Evolutionary conservation across 2,113 vertebrate genomes (phyloP), one percentile per base, ranked within the genome.

Genomic region (Ailuropoda melanoleuca): DNA sequence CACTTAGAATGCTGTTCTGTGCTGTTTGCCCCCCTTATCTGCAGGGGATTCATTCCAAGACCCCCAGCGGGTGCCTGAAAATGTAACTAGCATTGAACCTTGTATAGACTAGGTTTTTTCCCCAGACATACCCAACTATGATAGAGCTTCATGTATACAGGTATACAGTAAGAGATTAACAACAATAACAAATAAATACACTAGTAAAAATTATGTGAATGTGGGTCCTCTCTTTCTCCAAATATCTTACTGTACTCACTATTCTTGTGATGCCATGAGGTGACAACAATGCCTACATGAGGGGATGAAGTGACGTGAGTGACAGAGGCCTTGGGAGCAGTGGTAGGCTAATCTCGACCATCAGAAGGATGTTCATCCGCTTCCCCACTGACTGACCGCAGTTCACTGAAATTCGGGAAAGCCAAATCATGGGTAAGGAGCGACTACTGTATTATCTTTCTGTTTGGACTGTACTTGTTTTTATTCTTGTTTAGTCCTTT

Each of bases 391-490:
- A 34, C 29, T 13, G 75, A 53, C 29, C 0, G 1, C 31, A 34
- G 48, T 48, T 78, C 21, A 78, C 48, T 34, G 48, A 50, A 78
- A 78, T 31, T 34, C 18, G 19, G 48, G 48, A 53, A 31, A 78
- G 75, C 29, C 12, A 34, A 78, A 53, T 34, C 31, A 21, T 1
- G 18, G 48, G 5, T 78, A 53, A 78, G 75, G 48, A 31, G 14
- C 1, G 0, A 50, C 4, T 4, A 50, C 8, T 31, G 2, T 43
- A 19, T 90, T 70, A n/a, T 15, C 29, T 43, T 50, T 83, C 48
- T 86, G 81, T 95, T 74, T 24, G 58, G 43, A 64, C 70, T 81
- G 21, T 78, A 88, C 86, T 96, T 88, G 19, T 23, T 89, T 84
- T 75, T 81, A 34, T 82, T 95, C 29, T 80, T 81, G 4, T 43